phyloP scores from a whole-genome alignment of 2,888 invertebrate genomes.

The Lysandra coridon region DNA sequence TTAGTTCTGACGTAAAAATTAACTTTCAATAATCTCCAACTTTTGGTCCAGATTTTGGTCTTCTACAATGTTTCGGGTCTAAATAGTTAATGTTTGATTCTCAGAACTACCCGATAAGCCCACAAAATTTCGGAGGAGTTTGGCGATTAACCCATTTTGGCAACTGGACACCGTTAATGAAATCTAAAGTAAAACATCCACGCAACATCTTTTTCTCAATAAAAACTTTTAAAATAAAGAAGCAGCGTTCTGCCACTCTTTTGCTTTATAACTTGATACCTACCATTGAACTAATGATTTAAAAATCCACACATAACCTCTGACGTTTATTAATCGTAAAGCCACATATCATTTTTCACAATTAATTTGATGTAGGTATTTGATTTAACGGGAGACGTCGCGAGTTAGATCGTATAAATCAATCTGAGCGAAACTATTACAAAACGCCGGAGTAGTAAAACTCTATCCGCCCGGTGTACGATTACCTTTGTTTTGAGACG shows the following conservation, averaged over 20 bases:
- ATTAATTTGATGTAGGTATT: conserved; percentile 7
- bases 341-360: conserved; percentile 15
- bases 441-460: neutral
- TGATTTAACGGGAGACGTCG: neutral
- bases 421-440: conserved; percentile 15
- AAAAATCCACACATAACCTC: neutral
- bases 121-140: too few species aligned
- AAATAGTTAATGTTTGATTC: too few species aligned
- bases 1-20: too few species aligned
- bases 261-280: neutral
- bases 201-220: too few species aligned
- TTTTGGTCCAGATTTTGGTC: too few species aligned
- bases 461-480: conserved; percentile 10
- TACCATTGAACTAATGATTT: neutral
- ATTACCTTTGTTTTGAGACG: conserved; percentile 6
- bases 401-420: neutral
- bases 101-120: too few species aligned
- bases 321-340: conserved; percentile 7
- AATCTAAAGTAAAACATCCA: too few species aligned
- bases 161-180: too few species aligned
- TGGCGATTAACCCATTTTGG: too few species aligned
- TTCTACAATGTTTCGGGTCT: too few species aligned
- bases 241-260: neutral
- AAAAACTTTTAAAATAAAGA: too few species aligned
- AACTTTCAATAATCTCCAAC: too few species aligned